A percentile compares a stretch with the other conserved stretches of the same genome.
Evolutionary conservation across 2,113 vertebrate genomes (phyloP).

Genomic region (Psittacula cyanocephala): DNA sequence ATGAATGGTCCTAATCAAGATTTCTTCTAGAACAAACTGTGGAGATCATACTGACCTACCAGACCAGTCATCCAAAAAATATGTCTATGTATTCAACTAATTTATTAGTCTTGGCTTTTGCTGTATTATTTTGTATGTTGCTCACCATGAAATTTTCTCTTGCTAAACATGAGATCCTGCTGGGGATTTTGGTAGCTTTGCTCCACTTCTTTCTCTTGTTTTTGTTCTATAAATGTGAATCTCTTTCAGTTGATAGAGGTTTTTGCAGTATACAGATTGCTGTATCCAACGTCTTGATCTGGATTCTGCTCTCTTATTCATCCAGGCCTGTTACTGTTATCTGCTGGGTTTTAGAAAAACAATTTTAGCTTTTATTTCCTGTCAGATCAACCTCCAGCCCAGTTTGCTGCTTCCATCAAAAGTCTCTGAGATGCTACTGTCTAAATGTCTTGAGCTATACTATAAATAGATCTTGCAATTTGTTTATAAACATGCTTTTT

Average conservation of each 20-base stretch:
- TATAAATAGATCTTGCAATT: conserved; percentile 36
- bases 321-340: conserved; percentile 38
- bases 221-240: background rate
- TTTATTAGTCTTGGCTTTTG: conserved; percentile 52
- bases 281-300: background rate
- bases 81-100: conserved; percentile 21
- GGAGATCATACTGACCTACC: background rate
- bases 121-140: conserved; percentile 9
- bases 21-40: conserved; percentile 49
- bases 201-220: background rate
- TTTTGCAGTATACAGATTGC: background rate
- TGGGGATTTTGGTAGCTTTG: conserved; percentile 33
- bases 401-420: background rate
- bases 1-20: background rate
- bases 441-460: conserved; percentile 13
- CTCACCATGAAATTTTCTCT: background rate
- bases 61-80: conserved; percentile 17
- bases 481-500: conserved; percentile 43
- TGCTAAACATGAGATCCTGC: conserved; percentile 29
- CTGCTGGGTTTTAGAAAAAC: conserved; percentile 12
- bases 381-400: conserved; percentile 16
- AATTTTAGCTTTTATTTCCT: conserved; percentile 60
- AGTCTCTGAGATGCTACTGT: background rate
- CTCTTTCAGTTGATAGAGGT: background rate
- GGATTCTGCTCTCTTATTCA: background rate